Evolutionary conservation across 2,797 vertebrate species (phyloP), one percentile per base, ranked within the genome.

Genomic region (Notolepis coatsorum): DNA sequence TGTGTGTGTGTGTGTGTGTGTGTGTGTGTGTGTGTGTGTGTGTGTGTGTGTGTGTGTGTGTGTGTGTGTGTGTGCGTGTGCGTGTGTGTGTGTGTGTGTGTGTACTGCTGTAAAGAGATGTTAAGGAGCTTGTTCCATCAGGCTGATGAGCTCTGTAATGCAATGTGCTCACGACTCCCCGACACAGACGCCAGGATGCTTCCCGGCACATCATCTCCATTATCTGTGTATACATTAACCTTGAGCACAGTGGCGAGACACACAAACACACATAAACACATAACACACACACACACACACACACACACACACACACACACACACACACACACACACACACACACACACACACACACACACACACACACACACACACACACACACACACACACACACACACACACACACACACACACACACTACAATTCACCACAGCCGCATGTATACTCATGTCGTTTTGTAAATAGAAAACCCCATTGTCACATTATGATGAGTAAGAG

Each of bases 141-240:
- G 76, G 78, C 73, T 84, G 84, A 90, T 87, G 82, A 88, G 81
- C 57, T 77, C 68, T 15, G 27, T 84, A 87, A 87, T 85, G 79
- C 69, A 80, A 73, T 81, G 68, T 75, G 79, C 83, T 77, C 52
- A 73, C 49, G 5, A 66, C 61, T 71, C 37, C 27, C 69, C 7
- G 58, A 84, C 81, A 80, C 75, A 56, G 59, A 76, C 77, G 72
- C 55, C 71, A 71, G 71, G 78, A 79, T 54, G 59, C 73, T 85
- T 84, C 81, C 63, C 75, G 75, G 66, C 73, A 76, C 77, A 84
- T 86, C 83, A 81, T 87, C 80, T 85, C 85, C 79, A 81, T 89
- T 89, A 91, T 87, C 87, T 68, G 73, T 71, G 76, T 85, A 84
- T 90, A 87, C 75, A 91, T 89, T 92, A 89, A 91, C 90, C 88